Evolutionary conservation across 2,888 invertebrate species (phyloP), one percentile per base, ranked within the genome.

Genomic region (Yponomeuta malinellus): DNA sequence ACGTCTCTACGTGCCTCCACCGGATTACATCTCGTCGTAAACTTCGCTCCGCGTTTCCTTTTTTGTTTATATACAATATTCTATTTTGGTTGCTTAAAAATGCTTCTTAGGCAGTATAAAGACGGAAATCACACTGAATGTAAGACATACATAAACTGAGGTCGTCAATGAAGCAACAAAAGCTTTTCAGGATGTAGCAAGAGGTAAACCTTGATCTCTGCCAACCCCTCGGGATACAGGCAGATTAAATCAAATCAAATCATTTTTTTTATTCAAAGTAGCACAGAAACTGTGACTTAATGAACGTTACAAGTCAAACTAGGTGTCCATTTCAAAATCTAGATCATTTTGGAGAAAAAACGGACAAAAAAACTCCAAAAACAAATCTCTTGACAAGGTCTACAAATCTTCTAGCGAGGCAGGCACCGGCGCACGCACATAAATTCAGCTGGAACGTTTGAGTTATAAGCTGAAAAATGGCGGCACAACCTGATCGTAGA

Each of bases 351-450:
- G 23, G 23, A 23, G 23, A 23, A 23, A 23, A 23, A 23, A 23
- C 23, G 23, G 23, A 23, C 23, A 23, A 23, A 23, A 23, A 23
- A 23, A 23, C 23, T 23, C 23, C 5, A 59, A 59, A 59, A 59
- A 59, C 52, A 12, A 59, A 59, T 59, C 52, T 59, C 52, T 59
- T 59, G 15, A 59, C 52, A 59, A 43, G 52, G 52, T 3, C 52
- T 81, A 87, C 87, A 89, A 90, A 91, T 90, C 88, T 90, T 85
- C 90, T 90, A 90, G 80, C 83, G 79, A 85, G 87, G 89, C 89
- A 43, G 86, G 79, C 59, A 33, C 68, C 86, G 81, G 81, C 87
- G 88, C 89, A 90, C 88, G 89, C 89, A 90, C 89, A 90, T 91
- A 89, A 90, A 90, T 90, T 82, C 12, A 33, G 63, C 59, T 12